phyloP scores from a whole-genome alignment of 2,888 invertebrate species.

The Platerodrilus igneus region DNA sequence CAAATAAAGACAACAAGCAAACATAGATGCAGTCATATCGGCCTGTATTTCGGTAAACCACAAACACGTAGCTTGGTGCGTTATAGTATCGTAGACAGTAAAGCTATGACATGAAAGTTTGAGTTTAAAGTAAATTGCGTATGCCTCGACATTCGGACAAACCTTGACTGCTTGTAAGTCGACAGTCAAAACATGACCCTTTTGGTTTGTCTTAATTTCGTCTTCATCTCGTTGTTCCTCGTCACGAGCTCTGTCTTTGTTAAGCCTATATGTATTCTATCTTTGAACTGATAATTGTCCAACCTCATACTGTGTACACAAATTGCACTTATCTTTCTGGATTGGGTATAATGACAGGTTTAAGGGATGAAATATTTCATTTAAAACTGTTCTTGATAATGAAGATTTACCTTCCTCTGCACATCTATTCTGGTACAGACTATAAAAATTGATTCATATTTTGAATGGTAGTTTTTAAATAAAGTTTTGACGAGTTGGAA shows the following conservation, averaged over 20 bases:
- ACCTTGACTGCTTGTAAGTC: conserved; percentile 21
- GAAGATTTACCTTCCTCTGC: neutral
- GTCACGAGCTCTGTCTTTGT: conserved; percentile 11
- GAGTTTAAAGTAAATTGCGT: conserved; percentile 16
- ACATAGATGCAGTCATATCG: conserved; percentile 25
- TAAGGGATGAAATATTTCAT: conserved; percentile 1
- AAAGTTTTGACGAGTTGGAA: conserved; percentile 25
- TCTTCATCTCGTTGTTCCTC: neutral
- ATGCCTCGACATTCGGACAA: conserved; percentile 7
- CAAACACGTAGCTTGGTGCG: conserved; percentile 17
- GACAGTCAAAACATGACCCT: conserved; percentile 17
- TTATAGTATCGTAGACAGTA: conserved; percentile 20
- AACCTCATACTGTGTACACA: conserved; percentile 14
- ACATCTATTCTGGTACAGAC: neutral
- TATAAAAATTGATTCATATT: conserved; percentile 10
- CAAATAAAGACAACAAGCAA: conserved; percentile 26
- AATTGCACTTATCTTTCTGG: conserved; percentile 19
- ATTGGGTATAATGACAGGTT: conserved; percentile 14
- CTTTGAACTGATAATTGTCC: conserved; percentile 10
- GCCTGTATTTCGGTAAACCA: conserved; percentile 26
- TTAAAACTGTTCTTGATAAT: neutral
- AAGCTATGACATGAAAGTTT: conserved; percentile 24
- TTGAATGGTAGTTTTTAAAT: conserved; percentile 24
- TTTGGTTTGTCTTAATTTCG: neutral
- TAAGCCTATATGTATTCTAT: conserved; percentile 16